Base-by-base conservation (phyloP, 2,113 vertebrate genomes). In the Centropus bengalensis region DNA sequence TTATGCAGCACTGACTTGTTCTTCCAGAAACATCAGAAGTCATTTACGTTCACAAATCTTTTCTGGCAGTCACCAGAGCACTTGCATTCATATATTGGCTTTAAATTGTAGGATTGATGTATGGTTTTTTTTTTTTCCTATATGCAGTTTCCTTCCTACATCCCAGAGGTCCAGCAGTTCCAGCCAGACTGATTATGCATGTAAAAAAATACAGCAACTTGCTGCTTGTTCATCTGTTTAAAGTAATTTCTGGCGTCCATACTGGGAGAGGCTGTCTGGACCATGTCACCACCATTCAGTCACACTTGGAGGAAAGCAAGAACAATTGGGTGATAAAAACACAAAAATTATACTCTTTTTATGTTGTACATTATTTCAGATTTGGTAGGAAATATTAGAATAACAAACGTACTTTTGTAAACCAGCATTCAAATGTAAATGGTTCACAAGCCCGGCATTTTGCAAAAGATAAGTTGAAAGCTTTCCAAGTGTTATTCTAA, bases 201-300 rank as follows among this genome's bases (percentile, higher is more conserved):
- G 6, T 1, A 23, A 26, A 54, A 64, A 47, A 24, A 60, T 5
- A 17, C 0, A 26, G 3, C 1, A 10, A 18, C 18, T 42, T 76
- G 3, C 47, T 75, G 5, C 52, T 71, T 79, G 9, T 60, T 89
- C 42, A 3, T 73, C 4, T 80, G 3, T 76, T 79, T 64, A 60
- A 87, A 67, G 47, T 85, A 47, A 16, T 28, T 84, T 94, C 42
- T 81, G 13, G 1, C 47, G 26, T 73, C 47, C 67, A 27, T 24
- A 12, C 26, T 74, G 42, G 42, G 28, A 85, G 36, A 76, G 27
- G n/a, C 22, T 76, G 26, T 23, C 52, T 89, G 27, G 66, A n/a
- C 68, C 11, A 6, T 45, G 21, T 78, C 27, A 78, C 42, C 78
- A 21, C 19, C 70, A 14, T 85, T 47, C 19, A 27, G 21, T 28